Percentiles rank a stretch among this genome's conserved stretches.
phyloP scores from a whole-genome alignment of 2,113 vertebrate genomes.

The Macquaria ambigua region DNA sequence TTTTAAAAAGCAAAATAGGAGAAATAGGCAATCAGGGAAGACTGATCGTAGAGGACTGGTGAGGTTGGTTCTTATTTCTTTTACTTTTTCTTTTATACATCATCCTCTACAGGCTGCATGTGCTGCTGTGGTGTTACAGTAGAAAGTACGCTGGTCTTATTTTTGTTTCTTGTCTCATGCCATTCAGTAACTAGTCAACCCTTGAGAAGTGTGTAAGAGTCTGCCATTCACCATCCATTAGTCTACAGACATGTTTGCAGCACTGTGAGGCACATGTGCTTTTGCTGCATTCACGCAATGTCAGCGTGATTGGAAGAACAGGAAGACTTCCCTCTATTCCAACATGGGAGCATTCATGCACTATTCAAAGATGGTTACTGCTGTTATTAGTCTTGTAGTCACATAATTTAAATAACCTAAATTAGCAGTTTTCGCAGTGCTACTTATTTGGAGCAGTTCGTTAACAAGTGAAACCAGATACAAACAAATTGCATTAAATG shows the following conservation, averaged over 20 bases:
- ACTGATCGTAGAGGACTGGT: neutral
- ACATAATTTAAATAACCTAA: neutral
- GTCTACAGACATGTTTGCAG: neutral
- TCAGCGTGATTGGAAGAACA: neutral
- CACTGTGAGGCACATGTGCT: no score
- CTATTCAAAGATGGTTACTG: neutral
- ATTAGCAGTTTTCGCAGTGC: neutral
- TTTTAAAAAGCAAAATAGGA: constrained; percentile 45
- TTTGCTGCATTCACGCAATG: no score
- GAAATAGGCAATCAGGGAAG: constrained; percentile 35
- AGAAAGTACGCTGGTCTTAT: neutral
- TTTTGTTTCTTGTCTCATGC: constrained; percentile 11
- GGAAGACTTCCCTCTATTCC: neutral
- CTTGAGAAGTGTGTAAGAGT: neutral
- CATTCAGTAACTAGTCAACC: constrained; percentile 7
- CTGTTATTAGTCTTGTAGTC: neutral
- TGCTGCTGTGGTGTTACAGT: neutral
- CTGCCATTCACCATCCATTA: neutral
- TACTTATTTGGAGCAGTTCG: neutral
- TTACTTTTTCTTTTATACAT: constrained; percentile 18
- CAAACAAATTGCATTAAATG: no score
- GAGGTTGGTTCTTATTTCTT: neutral
- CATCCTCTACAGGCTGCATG: neutral
- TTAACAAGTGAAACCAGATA: no score
- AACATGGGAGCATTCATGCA: no score